Evolutionary conservation across 2,888 invertebrate genomes (phyloP), one percentile per base, ranked within the genome.

Genomic region (Pomacea canaliculata): DNA sequence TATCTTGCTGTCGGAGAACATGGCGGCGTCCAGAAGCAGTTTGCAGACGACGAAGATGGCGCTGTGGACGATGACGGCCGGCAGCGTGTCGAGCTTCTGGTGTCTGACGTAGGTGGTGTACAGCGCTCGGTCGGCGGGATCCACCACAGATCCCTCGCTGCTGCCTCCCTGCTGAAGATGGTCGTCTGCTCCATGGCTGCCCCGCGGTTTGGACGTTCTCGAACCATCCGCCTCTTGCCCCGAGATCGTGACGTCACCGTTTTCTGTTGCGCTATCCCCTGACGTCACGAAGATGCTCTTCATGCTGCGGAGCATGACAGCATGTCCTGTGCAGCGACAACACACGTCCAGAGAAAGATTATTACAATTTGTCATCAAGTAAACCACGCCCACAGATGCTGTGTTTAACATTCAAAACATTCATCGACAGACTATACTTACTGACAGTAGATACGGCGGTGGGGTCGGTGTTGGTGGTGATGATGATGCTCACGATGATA

Each of bases 61-160:
- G 37, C 37, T 67, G 56, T 23, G 12, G 46, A 66, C 18, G 48
- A 79, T 75, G 63, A 80, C 65, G 16, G 77, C 75, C n/a, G 76
- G 78, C 19, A 80, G 60, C 37, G 75, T 60, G 56, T 76, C 73
- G 27, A 73, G 46, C 62, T 80, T 76, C 71, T 81, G 79, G 16
- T 78, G 77, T n/a, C 70, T 69, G 59, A 79, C 72, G 77, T 79
- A 81, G 18, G 68, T 62, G 60, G 56, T 63, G 74, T 81, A 81
- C 16, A 82, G 51, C 37, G 59, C 62, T 71, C 80, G 80, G 51
- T 81, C 81, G 12, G 65, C 23, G 0, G 5, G 60, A 46, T 80
- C 72, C 23, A 37, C 12, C 46, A 74, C n/a, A n/a, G 48, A n/a
- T n/a, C 23, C 19, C 70, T 18, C 67, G 27, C 2, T 8, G 27